Base-by-base conservation (phyloP, 2,888 invertebrate species). In the Eristalis intricaria region DNA sequence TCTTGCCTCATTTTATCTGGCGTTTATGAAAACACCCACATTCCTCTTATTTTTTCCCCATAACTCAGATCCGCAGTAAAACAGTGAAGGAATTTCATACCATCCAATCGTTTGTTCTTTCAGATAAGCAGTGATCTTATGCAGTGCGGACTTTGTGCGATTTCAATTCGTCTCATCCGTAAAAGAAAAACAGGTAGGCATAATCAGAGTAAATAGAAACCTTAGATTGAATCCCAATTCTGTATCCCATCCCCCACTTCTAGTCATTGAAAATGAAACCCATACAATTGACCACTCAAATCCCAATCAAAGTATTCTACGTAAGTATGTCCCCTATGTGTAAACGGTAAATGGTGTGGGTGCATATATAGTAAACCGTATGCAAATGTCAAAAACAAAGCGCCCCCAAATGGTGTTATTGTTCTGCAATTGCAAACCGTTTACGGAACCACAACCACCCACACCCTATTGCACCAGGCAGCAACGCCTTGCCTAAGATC, bases 181-280 rank as follows among this genome's bases (percentile, higher is more conserved):
- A 96, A 96, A 93, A 96, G 96, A 94, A 96, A 96, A 92, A 96
- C 97, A 95, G 97, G 97, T 97, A 95, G 94, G 93, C 79, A 81
- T 76, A 64, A 19, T 69, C 77, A 69, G 50, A 61, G 35, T 38
- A 60, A 38, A 66, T 63, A 79, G 26, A 66, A 64, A 58, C 61
- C 26, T 75, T 84, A 82, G 43, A 84, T 85, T 80, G 82, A 88
- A 82, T 74, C 29, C 85, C 89, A 71, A 79, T 86, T 84, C 89
- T 89, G 82, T 70, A 77, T 79, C 70, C 89, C 68, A 58, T 81
- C 29, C 60, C 38, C 66, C 68, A 85, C 66, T 76, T 76, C 70
- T 77, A 86, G 82, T 83, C 78, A 73, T 68, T 80, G 50, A 71
- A 76, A 71, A 75, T 69, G 23, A 82, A 82, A 58, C 68, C 29